Evolutionary conservation across 2,888 invertebrate species (phyloP).

Genomic region (Drosophila falleni): DNA sequence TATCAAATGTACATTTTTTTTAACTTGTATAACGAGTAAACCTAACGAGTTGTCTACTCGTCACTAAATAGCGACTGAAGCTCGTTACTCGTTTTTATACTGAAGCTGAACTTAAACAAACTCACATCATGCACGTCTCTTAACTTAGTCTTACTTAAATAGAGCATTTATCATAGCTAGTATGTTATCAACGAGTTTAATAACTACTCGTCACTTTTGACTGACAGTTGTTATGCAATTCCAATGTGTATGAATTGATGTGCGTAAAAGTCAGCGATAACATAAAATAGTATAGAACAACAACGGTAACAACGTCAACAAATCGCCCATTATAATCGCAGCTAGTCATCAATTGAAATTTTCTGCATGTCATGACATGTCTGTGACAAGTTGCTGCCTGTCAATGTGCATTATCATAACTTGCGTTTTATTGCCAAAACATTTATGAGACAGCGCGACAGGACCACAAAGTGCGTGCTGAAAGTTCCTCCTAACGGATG

Average conservation of each 20-base stretch:
- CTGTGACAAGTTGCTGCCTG: slow-evolving; percentile 58
- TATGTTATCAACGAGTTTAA: neutral
- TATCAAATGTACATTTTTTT: too few species aligned
- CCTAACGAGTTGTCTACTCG: neutral
- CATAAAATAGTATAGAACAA: too few species aligned
- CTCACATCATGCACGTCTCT: neutral
- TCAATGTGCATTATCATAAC: slow-evolving; percentile 75
- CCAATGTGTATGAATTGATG: slow-evolving; percentile 11
- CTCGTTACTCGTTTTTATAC: neutral
- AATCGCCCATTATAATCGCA: slow-evolving; percentile 62
- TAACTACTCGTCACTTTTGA: slow-evolving; percentile 9
- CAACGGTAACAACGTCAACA: slow-evolving; percentile 1
- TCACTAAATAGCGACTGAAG: too few species aligned
- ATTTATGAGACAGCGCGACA: slow-evolving; percentile 66
- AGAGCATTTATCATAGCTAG: neutral
- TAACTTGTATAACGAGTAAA: neutral
- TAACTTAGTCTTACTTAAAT: too few species aligned
- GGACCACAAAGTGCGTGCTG: slow-evolving; percentile 67
- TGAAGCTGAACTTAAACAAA: neutral
- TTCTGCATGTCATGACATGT: slow-evolving; percentile 63
- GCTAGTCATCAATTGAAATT: slow-evolving; percentile 68
- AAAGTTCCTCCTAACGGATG: slow-evolving; percentile 43
- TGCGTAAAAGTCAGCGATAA: slow-evolving; percentile 27
- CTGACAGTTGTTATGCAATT: slow-evolving; percentile 1
- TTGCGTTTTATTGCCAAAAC: slow-evolving; percentile 77